phyloP scores from a whole-genome alignment of 1,140 invertebrate species.

The Orius laevigatus region DNA sequence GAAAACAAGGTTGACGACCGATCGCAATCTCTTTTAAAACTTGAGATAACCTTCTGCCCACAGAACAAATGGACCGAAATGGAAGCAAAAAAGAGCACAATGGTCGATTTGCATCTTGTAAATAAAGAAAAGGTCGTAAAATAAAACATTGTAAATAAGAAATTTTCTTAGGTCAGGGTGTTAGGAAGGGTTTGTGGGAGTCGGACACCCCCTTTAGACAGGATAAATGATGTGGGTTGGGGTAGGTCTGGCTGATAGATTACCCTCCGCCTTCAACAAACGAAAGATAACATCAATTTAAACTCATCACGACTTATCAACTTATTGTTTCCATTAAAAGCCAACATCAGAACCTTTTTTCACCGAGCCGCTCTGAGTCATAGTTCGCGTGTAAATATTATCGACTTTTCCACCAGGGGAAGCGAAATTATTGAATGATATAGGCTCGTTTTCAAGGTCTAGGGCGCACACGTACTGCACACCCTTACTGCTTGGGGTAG shows the following conservation, averaged over 20 bases:
- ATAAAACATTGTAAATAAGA: no score
- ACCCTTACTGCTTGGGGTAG: constrained; percentile 10
- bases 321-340: not conserved
- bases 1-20: no score
- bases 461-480: constrained; percentile 9
- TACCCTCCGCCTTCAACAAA: not conserved
- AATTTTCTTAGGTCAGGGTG: no score
- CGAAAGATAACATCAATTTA: not conserved
- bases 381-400: not conserved
- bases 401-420: not conserved
- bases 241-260: constrained; percentile 2
- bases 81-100: no score
- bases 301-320: not conserved
- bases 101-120: no score
- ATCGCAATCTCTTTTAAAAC: no score
- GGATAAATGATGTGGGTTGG: not conserved
- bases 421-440: constrained; percentile 8
- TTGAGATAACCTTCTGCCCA: no score
- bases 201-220: not conserved
- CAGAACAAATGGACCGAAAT: no score
- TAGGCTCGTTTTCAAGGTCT: constrained; percentile 10
- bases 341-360: not conserved
- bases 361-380: not conserved
- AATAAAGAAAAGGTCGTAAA: no score
- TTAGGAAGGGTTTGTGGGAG: constrained; percentile 1